A percentile compares a stretch with the other conserved stretches of the same genome.
Evolutionary conservation across 2,888 invertebrate genomes (phyloP).

Genomic region (Oligia fasciuncula): DNA sequence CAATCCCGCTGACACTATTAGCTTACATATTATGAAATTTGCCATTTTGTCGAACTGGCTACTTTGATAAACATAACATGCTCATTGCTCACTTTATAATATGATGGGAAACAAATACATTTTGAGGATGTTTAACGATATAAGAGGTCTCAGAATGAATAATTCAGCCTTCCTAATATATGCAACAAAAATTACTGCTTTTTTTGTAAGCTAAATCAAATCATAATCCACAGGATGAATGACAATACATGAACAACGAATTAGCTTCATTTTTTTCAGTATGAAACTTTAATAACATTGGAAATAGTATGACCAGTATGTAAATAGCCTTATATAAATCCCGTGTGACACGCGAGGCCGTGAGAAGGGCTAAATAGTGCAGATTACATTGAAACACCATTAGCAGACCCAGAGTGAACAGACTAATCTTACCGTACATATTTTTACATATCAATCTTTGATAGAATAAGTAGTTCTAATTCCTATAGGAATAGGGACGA

Average conservation of each 20-base stretch:
- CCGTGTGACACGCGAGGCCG: constrained; percentile 67
- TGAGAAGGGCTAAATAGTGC: constrained; percentile 80
- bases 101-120: too few relatives aligned
- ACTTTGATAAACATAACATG: too few relatives aligned
- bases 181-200: not conserved
- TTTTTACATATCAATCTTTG: constrained; percentile 59
- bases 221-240: not conserved
- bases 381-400: constrained; percentile 88
- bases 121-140: too few relatives aligned
- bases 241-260: not conserved
- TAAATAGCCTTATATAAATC: constrained; percentile 74
- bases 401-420: constrained; percentile 69
- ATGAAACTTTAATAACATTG: not conserved
- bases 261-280: not conserved
- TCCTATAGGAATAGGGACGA: not conserved
- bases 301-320: constrained; percentile 14
- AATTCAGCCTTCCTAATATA: not conserved
- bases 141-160: not conserved
- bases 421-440: constrained; percentile 75
- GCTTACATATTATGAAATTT: too few relatives aligned
- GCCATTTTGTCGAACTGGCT: too few relatives aligned
- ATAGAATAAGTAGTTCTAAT: not conserved
- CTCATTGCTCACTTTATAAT: too few relatives aligned
- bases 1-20: too few relatives aligned
- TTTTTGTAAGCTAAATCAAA: not conserved